Evolutionary conservation across 2,888 invertebrate species (phyloP).

Genomic region (Rotaria socialis): DNA sequence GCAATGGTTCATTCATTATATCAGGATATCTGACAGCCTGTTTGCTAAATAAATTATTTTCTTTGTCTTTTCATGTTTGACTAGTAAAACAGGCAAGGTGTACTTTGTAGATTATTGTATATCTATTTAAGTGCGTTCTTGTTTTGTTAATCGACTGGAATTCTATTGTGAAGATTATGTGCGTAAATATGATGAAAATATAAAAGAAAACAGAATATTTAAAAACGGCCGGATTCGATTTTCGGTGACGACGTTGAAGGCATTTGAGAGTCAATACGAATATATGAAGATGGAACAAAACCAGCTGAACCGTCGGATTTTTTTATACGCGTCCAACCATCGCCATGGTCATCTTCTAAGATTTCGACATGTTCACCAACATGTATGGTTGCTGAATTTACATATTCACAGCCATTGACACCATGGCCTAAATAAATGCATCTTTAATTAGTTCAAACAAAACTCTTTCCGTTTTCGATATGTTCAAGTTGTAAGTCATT

Average conservation of each 20-base stretch:
- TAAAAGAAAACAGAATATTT: not conserved
- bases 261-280: constrained; percentile 21
- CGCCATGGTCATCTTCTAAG: constrained; percentile 45
- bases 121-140: not conserved
- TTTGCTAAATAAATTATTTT: not conserved
- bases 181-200: not conserved
- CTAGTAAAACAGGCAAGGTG: not conserved
- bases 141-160: not conserved
- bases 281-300: constrained; percentile 46
- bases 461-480: too few relatives aligned
- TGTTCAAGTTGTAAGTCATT: too few relatives aligned
- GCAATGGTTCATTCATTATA: not conserved
- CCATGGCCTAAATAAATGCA: not conserved
- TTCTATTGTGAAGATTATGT: not conserved
- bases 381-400: constrained; percentile 30
- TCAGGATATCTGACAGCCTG: not conserved
- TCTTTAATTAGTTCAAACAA: too few relatives aligned
- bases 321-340: constrained; percentile 45
- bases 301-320: constrained; percentile 39
- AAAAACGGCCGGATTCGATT: constrained; percentile 11
- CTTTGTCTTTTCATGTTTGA: not conserved
- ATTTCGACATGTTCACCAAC: constrained; percentile 45
- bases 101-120: not conserved
- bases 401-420: constrained; percentile 10
- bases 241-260: not conserved